A percentile compares a stretch with the other conserved stretches of the same genome.
Evolutionary conservation across 2,888 invertebrate genomes (phyloP).

Genomic region (Fragum whitleyi): DNA sequence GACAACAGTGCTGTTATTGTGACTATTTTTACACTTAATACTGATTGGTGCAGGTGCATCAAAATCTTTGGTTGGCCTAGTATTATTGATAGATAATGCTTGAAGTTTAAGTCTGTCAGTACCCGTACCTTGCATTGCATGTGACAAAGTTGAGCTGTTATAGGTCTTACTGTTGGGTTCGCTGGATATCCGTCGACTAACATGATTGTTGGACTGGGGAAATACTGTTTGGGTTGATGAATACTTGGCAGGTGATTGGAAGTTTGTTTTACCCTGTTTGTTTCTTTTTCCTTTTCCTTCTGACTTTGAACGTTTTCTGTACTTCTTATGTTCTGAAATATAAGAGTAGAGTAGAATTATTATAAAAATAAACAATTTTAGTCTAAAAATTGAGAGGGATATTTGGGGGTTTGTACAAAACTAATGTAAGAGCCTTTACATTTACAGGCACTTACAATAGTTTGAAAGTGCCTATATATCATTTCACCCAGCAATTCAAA

Average conservation of each 20-base stretch:
- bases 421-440: too few relatives aligned
- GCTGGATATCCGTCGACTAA: constrained; percentile 44
- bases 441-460: too few relatives aligned
- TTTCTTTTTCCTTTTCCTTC: constrained; percentile 44
- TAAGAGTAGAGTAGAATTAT: too few relatives aligned
- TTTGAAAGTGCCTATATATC: too few relatives aligned
- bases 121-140: constrained; percentile 27
- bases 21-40: constrained; percentile 25
- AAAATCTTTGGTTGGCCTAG: constrained; percentile 18
- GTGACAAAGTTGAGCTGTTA: background rate
- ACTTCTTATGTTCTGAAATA: constrained; percentile 55
- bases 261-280: constrained; percentile 41
- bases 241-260: constrained; percentile 32
- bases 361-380: too few relatives aligned
- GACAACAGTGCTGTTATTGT: constrained; percentile 14
- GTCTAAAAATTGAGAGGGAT: too few relatives aligned
- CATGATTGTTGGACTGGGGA: constrained; percentile 24
- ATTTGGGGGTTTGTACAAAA: too few relatives aligned
- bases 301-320: constrained; percentile 60
- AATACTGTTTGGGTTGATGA: constrained; percentile 15
- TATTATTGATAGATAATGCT: constrained; percentile 26
- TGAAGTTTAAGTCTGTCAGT: constrained; percentile 11
- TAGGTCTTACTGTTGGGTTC: constrained; percentile 57
- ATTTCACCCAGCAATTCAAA: too few relatives aligned
- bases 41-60: constrained; percentile 21